phyloP scores from a whole-genome alignment of 1,140 invertebrate genomes.

The Bombus superbus region DNA sequence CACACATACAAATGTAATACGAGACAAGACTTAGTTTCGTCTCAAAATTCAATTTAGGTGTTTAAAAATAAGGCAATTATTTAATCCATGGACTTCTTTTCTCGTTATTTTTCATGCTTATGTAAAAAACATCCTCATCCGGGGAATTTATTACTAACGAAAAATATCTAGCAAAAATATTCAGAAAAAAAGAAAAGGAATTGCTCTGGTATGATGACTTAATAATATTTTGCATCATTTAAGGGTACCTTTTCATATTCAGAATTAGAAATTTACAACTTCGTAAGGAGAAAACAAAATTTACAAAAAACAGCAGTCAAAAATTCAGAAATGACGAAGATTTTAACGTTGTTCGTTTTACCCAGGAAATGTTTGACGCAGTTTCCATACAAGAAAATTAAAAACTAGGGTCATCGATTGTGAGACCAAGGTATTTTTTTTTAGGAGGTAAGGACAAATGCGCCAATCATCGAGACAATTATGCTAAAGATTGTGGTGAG shows the following conservation, averaged over 20 bases:
- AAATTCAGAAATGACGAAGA: background rate
- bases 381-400: background rate
- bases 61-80: background rate
- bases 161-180: background rate
- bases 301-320: background rate
- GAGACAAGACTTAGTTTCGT: background rate
- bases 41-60: background rate
- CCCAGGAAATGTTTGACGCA: background rate
- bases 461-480: background rate
- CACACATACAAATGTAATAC: background rate
- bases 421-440: background rate
- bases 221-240: background rate
- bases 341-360: background rate
- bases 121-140: background rate
- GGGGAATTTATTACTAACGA: background rate
- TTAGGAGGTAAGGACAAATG: slow-evolving; percentile 20
- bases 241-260: background rate
- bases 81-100: background rate
- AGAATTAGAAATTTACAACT: background rate
- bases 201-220: background rate
- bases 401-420: background rate
- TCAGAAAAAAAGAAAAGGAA: background rate
- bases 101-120: background rate
- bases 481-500: background rate
- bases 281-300: background rate